These are phyloP conservation scores for Macrotis lagotis DNA, from an alignment of 2,113 vertebrate species.

Conservation along the genomic window DNA sequence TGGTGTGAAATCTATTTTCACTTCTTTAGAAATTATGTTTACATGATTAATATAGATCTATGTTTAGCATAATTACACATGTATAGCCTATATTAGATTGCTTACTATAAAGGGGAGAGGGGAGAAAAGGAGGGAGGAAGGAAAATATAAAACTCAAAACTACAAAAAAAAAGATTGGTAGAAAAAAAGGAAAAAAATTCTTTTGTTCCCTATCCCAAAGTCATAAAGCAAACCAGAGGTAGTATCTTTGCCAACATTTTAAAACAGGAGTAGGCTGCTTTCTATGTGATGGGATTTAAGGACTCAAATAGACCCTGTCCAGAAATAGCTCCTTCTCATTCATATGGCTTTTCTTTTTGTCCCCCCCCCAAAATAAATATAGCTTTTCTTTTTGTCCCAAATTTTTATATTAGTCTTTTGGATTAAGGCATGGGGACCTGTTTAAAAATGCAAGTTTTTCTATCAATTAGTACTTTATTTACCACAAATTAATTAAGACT, in stretches of 20 bases:
- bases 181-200: no score
- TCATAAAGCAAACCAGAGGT: not conserved
- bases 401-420: conserved; percentile 39
- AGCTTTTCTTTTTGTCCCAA: not conserved
- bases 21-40: not conserved
- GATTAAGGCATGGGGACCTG: conserved; percentile 1
- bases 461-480: no score
- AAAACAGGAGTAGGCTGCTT: conserved; percentile 5
- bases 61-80: no score
- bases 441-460: conserved; percentile 11
- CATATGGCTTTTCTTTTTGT: no score
- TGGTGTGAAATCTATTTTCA: not conserved
- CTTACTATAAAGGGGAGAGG: no score
- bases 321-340: not conserved
- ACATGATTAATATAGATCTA: no score
- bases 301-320: not conserved
- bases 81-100: no score
- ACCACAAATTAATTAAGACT: no score
- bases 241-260: not conserved
- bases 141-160: no score
- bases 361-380: not conserved
- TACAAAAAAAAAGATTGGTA: no score
- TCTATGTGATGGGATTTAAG: not conserved
- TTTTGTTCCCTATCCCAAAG: no score
- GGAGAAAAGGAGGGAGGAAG: no score